Base-by-base conservation (phyloP, 92 coral and sea anemone genomes). In the Epizoanthus fatuus region DNA sequence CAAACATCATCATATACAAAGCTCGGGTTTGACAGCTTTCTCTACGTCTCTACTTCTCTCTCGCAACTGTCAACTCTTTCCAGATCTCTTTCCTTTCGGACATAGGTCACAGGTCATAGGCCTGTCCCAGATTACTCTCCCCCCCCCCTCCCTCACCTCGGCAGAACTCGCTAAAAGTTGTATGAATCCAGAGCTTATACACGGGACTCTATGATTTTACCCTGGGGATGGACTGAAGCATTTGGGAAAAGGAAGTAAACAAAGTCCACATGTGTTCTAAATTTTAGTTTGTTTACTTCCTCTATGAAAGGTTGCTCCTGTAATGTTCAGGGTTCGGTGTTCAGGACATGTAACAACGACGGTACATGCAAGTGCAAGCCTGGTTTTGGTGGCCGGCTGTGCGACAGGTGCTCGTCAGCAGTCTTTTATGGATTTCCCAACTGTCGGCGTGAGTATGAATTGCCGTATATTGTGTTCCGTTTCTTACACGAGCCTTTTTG, bases 331-430 rank as follows among this genome's bases (percentile, higher is more conserved):
- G 99, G 99, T 37, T 94, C 95, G 3, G 86, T 81, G 32, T 87
- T 89, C 32, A 87, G 67, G 4, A 78, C 86, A 10, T 97, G 99
- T 80, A 90, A 91, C 11, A 57, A 76, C 55, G 76, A 60, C 63
- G 96, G 99, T 13, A 88, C 80, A 37, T 97, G 99, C 72, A 82
- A 75, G 63, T 97, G 99, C 80, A 87, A 88, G 70, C 93, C 93
- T 54, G 98, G 96, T 20, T 95, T 83, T 72, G 93, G 98, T 19
- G 99, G 99, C 71, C 83, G 82, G 57, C 93, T 86, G 22, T 97
- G 99, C 56, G 79, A 93, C 69, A 90, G 99, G 37, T 97, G 99
- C 81, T 58, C 78, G 74, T 92, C 98, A 5, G 87, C 88, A 22
- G 91, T 86, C 35, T 90, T 84, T 80, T 95, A 89, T 69, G 96